Base-by-base conservation (phyloP, 2,113 vertebrate genomes). In the Motacilla tschutschensis region DNA sequence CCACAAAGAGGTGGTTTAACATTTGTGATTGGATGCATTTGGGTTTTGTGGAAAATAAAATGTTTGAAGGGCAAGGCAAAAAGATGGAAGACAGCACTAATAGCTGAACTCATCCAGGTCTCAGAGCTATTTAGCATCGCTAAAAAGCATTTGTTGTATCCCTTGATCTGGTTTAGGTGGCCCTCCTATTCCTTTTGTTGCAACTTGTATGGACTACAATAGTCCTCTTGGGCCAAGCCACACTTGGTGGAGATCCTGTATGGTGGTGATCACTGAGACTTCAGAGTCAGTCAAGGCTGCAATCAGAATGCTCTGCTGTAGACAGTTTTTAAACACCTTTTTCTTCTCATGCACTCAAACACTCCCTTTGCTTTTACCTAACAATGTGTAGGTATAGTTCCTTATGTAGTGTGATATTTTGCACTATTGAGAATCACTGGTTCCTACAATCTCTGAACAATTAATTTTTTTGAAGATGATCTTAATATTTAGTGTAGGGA, bases 121-220 rank as follows among this genome's bases (percentile, higher is more conserved):
- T 59, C 48, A 74, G 60, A 35, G 11, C 7, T 79, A 22, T 58
- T 63, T 60, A 79, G 14, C 22, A 74, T 35, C n/a, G 12, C 7
- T 20, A 41, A 25, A 22, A 81, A 75, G 5, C 6, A n/a, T 40
- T 71, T 63, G 17, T 71, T 5, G 6, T 29, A 53, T 65, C 17
- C 29, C 20, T 67, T 64, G n/a, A 33, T 5, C 20, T 64, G 33
- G 28, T 38, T 67, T 66, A 26, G 28, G 64, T 29, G 29, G 17
- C 18, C 4, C 4, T 72, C 28, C 21, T n/a, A 8, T 38, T 73
- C 43, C 28, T 26, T 12, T 7, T 63, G 22, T 48, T 69, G 33
- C 22, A 41, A 6, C 7, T 35, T 41, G 8, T 43, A 47, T 6
- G 12, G 38, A 47, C 43, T 38, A 16, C 35, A 3, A 1, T 0